Percentiles rank a stretch among this genome's conserved stretches.
Conservation (phyloP, 2,888 invertebrate genomes). For the Acleris laterana region DNA sequence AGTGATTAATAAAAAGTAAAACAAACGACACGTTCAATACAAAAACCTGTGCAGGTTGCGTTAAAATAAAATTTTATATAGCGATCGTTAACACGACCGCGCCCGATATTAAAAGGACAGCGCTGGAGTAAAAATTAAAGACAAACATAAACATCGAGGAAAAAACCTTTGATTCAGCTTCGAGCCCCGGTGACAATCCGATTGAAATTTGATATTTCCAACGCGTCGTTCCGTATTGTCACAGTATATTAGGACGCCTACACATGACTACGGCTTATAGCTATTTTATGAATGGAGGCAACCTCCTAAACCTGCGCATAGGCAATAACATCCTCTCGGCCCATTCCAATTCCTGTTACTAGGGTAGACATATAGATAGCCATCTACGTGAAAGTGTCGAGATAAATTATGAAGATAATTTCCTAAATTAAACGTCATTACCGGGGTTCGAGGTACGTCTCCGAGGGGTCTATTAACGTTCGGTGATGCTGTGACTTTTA, state of each 20-base stretch:
- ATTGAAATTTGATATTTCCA: slow-evolving; percentile 79
- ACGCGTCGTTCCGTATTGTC: slow-evolving; percentile 65
- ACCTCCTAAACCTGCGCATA: slow-evolving; percentile 24
- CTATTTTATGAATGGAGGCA: slow-evolving; percentile 69
- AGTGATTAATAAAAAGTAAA: slow-evolving; percentile 77
- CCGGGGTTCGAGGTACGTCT: slow-evolving; percentile 62
- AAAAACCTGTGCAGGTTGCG: slow-evolving; percentile 67
- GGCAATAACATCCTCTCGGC: slow-evolving; percentile 19
- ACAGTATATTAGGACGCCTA: slow-evolving; percentile 55
- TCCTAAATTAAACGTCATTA: slow-evolving; percentile 64
- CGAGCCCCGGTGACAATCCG: slow-evolving; percentile 68
- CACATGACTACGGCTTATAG: slow-evolving; percentile 57
- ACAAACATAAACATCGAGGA: slow-evolving; percentile 77
- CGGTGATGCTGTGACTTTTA: slow-evolving; percentile 31
- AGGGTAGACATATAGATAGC: slow-evolving; percentile 28
- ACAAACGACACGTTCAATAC: slow-evolving; percentile 74
- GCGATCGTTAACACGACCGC: slow-evolving; percentile 79
- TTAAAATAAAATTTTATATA: slow-evolving; percentile 83
- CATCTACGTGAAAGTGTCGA: slow-evolving; percentile 38
- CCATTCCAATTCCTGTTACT: slow-evolving; percentile 17
- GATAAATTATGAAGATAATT: slow-evolving; percentile 54
- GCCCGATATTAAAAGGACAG: slow-evolving; percentile 80
- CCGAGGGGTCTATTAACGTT: slow-evolving; percentile 45
- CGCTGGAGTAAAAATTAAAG: slow-evolving; percentile 82
- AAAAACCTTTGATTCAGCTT: slow-evolving; percentile 73